These are phyloP conservation scores for Ctenicera cuprea DNA, from an alignment of 2,888 invertebrate genomes.

Conservation along the genomic window DNA sequence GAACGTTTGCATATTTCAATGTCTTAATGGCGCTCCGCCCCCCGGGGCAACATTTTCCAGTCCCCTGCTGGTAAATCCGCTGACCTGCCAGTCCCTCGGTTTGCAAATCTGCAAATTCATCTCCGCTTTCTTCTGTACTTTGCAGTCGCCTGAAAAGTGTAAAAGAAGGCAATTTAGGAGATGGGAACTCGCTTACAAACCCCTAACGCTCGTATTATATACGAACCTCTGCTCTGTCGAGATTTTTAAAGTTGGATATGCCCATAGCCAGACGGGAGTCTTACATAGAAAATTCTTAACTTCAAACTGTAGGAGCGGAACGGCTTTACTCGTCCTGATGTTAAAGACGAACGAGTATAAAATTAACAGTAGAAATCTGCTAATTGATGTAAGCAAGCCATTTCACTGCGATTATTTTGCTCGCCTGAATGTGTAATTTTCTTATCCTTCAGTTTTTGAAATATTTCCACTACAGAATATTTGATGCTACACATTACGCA, in stretches of 20 bases:
- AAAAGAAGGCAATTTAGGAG: conserved; percentile 53
- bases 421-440: too few relatives aligned
- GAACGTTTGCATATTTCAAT: conserved; percentile 53
- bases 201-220: conserved; percentile 13
- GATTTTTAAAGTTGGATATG: conserved; percentile 38
- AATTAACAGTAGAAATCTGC: too few relatives aligned
- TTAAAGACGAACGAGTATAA: too few relatives aligned
- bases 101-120: conserved; percentile 55
- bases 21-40: conserved; percentile 51
- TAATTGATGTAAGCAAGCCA: too few relatives aligned
- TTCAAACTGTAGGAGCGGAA: too few relatives aligned
- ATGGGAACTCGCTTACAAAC: conserved; percentile 42
- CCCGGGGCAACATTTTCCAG: conserved; percentile 50
- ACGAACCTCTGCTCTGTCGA: background rate
- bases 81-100: conserved; percentile 53
- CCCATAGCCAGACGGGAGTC: background rate
- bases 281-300: too few relatives aligned
- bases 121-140: conserved; percentile 51
- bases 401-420: too few relatives aligned
- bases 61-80: conserved; percentile 54
- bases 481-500: too few relatives aligned
- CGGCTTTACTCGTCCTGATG: too few relatives aligned
- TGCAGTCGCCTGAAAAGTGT: conserved; percentile 46
- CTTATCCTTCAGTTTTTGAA: too few relatives aligned
- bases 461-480: too few relatives aligned